Conservation (phyloP, 2,888 invertebrate genomes). For the Urechis unicinctus region DNA sequence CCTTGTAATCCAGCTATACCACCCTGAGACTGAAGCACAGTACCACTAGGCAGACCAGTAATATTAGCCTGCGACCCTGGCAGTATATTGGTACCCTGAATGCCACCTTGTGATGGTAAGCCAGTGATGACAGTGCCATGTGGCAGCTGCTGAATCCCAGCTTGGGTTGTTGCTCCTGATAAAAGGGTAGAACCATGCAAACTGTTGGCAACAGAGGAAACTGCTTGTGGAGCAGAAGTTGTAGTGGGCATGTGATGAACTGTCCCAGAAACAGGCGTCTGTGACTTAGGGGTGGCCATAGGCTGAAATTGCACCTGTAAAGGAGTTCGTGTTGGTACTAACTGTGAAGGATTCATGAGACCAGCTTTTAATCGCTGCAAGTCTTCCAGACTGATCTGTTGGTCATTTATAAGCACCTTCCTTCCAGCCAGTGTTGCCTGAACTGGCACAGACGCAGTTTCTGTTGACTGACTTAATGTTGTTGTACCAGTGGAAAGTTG, state of each 20-base stretch:
- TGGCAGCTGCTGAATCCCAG: too few species aligned
- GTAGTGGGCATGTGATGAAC: background rate
- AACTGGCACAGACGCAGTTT: background rate
- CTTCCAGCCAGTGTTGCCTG: background rate
- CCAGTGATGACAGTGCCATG: too few species aligned
- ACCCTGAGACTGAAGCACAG: background rate
- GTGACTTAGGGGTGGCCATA: background rate
- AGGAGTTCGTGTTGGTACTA: background rate
- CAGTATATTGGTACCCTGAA: too few species aligned
- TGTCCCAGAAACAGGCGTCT: background rate
- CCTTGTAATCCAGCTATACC: background rate
- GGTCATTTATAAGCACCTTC: background rate
- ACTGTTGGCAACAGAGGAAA: too few species aligned
- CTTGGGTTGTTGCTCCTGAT: too few species aligned
- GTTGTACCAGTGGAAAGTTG: background rate
- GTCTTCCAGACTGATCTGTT: background rate
- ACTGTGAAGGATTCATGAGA: background rate
- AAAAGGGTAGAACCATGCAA: too few species aligned
- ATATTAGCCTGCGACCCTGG: too few species aligned
- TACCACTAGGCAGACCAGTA: too few species aligned
- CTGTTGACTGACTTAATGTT: too few species aligned
- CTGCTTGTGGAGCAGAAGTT: too few species aligned
- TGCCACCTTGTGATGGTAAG: too few species aligned
- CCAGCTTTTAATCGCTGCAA: background rate
- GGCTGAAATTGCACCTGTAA: background rate